Base-by-base conservation (phyloP, 2,797 vertebrate species). In the Amblyraja radiata region DNA sequence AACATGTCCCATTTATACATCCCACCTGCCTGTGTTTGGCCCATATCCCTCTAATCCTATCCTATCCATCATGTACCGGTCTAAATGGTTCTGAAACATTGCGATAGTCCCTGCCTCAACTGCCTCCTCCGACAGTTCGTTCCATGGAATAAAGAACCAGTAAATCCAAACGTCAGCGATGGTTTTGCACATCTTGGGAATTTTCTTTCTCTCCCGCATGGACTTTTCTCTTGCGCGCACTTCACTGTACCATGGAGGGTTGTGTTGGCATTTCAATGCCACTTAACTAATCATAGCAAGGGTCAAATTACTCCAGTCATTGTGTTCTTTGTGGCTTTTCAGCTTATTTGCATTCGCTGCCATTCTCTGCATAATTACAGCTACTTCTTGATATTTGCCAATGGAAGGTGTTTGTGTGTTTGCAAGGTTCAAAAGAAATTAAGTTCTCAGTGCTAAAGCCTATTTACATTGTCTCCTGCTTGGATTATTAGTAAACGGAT, bases 361-460 rank as follows among this genome's bases (percentile, higher is more conserved):
- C 73, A 54, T 92, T 58, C 90, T 92, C 71, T 28, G 90, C 36
- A n/a, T 92, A 92, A 92, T 92, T 92, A 39, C 65, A 76, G 36
- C 71, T 76, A 39, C 73, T 92, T 58, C 90, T 92, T 73, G 23
- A 92, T 92, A 92, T 92, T 74, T 92, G 90, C 68, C 28, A 92
- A 92, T n/a, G 46, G 71, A 54, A 92, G 36, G 39, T 92, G 68
- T 39, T 18, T 90, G 88, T 71, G 88, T 54, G 73, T 92, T 76
- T 76, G 58, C 39, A 92, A 58, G 25, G 71, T 74, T 74, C 71
- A 92, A 92, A 92, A 10, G 71, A 92, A 92, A 92, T 92, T 73
- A 54, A 54, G 73, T 8, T 46, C 71, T 54, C 25, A 21, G 71
- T 76, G 39, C 14, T 28, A 54, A 76, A 76, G 46, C 39, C 23